Base-by-base conservation (phyloP, 2,797 vertebrate species). In the Tenualosa thibaudeaui region DNA sequence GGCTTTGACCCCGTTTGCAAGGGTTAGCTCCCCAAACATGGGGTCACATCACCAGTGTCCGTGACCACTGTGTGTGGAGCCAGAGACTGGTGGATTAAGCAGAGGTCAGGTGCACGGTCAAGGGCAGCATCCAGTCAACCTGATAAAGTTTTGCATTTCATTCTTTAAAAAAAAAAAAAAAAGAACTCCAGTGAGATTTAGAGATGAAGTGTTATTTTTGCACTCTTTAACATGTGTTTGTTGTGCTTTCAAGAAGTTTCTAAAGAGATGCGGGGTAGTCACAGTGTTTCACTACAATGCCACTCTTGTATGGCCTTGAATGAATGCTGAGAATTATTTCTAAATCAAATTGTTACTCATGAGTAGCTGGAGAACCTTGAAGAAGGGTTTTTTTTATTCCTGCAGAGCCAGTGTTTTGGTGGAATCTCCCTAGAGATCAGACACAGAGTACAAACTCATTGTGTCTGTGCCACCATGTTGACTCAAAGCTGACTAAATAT, bases 401-500 rank as follows among this genome's bases (percentile, higher is more conserved):
- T 40, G 68, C 15, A 1, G 17, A 71, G 68, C 8, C 60, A 24
- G 68, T 40, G 68, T 71, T 71, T 71, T 12, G 68, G 37, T 37
- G 31, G 68, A 71, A 71, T 17, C 12, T 37, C 68, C 37, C 31
- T 0, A 8, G 68, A 71, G 68, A 37, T 31, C 68, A 37, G 68
- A 71, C 62, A 31, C 62, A 13, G 62, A 68, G 62, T 68, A 24
- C 68, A 15, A n/a, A n/a, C n/a, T n/a, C 68, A 0, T 71, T 26
- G 24, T 40, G 0, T 71, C 37, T 71, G 26, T 71, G 26, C 37
- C 1, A 3, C 12, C 31, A 40, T 71, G 68, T 71, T 71, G 68
- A 71, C 37, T 71, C 68, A 71, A 71, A 71, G 68, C 68, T 71
- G 68, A 71, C 68, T 26, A 71, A 71, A 71, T 40, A 71, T 71